phyloP scores from a whole-genome alignment of 2,113 vertebrate genomes.

The Polyodon spathula region DNA sequence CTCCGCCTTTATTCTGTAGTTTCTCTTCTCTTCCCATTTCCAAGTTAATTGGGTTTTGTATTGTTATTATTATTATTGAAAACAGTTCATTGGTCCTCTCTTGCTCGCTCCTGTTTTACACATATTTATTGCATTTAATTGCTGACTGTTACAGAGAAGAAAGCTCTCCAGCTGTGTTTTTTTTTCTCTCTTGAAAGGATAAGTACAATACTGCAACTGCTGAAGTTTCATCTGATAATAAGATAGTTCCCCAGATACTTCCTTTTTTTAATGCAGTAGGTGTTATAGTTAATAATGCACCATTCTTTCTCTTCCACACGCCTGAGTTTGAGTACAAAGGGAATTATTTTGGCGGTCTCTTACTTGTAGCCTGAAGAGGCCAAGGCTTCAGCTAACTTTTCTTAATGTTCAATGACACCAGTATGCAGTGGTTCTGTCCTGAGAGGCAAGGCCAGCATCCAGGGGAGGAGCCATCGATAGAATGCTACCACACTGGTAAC shows the following conservation, averaged over 20 bases:
- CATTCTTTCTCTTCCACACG: too few relatives aligned
- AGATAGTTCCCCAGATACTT: neutral
- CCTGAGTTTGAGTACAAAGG: too few relatives aligned
- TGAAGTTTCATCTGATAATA: neutral
- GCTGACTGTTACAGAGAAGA: neutral
- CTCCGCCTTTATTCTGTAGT: neutral
- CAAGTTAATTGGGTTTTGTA: neutral
- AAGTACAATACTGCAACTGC: neutral
- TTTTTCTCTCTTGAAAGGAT: neutral
- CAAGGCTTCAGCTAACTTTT: too few relatives aligned
- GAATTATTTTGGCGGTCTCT: too few relatives aligned
- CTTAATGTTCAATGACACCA: too few relatives aligned
- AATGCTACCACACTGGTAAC: too few relatives aligned
- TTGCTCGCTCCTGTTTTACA: neutral
- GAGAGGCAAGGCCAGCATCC: too few relatives aligned
- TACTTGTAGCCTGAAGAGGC: too few relatives aligned
- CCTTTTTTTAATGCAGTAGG: too few relatives aligned
- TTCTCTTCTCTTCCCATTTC: neutral
- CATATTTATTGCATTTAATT: neutral
- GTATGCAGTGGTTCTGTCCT: too few relatives aligned
- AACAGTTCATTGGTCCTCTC: neutral
- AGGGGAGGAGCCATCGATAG: too few relatives aligned
- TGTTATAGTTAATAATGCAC: too few relatives aligned
- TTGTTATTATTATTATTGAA: neutral
- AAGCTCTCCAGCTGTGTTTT: neutral